These are phyloP conservation scores for Dasypolia templi DNA, from an alignment of 2,888 invertebrate species.

Conservation along the genomic window DNA sequence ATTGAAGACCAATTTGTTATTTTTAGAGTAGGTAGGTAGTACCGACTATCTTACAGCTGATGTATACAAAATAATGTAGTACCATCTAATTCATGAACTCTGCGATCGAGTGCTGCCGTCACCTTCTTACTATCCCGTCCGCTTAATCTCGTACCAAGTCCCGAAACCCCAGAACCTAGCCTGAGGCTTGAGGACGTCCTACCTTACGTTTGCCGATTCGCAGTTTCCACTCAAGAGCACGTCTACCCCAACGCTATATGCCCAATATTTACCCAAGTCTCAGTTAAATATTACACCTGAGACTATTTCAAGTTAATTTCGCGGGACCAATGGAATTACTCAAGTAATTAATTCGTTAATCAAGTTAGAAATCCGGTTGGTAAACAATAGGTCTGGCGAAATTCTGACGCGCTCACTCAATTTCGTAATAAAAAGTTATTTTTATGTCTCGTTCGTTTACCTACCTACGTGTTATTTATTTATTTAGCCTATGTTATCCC, in stretches of 20 bases:
- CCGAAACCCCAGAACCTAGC: conserved; percentile 42
- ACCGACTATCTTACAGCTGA: conserved; percentile 1
- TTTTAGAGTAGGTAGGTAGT: too few relatives aligned
- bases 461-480: too few relatives aligned
- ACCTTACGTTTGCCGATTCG: too few relatives aligned
- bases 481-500: too few relatives aligned
- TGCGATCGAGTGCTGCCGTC: conserved; percentile 9
- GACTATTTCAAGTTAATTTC: conserved; percentile 75
- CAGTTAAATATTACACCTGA: conserved; percentile 71
- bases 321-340: conserved; percentile 73
- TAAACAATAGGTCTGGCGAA: conserved; percentile 74
- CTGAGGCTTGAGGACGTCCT: too few relatives aligned
- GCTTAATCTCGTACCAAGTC: conserved; percentile 50
- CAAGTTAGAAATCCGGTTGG: conserved; percentile 78
- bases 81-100: background rate
- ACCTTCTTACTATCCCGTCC: conserved; percentile 56
- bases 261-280: conserved; percentile 61
- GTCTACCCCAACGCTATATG: too few relatives aligned
- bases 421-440: conserved; percentile 68
- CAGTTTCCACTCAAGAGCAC: too few relatives aligned
- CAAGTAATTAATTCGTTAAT: conserved; percentile 80
- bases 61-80: conserved; percentile 35
- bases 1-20: background rate
- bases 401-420: conserved; percentile 68
- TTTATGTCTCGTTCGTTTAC: conserved; percentile 68